Evolutionary conservation across 1,140 invertebrate species (phyloP), one percentile per base, ranked within the genome.

Genomic region (Hypothenemus hampei): DNA sequence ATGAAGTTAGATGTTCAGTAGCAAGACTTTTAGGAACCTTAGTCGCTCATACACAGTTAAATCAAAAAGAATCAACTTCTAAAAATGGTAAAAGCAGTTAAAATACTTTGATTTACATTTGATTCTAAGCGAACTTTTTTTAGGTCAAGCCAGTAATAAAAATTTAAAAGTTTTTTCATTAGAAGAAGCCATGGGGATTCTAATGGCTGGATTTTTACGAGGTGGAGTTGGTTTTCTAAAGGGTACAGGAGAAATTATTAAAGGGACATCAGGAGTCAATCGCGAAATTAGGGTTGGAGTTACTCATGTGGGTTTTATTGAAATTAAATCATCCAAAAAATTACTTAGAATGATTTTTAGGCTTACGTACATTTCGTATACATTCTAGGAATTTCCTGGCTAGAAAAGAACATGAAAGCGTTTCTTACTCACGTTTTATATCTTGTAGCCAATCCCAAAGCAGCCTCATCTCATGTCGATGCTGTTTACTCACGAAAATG

Each of bases 401-500:
- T 99, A 35, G 96, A 99, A 74, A 81, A 89, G 23, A 95, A 98
- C 68, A 78, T 98, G 60, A 83, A 81, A 36, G 76, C 83, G 0
- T 85, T 98, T 61, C 73, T 98, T 8, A 82, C 81, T 11, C 96
- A 99, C 71, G 81, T 98, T 3, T 72, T 98, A 23, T 93, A 97
- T 63, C 72, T 98, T 50, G 93, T 95, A 0, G 87, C 91, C 0
- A 92, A 91, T 77, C 92, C 93, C 1, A 95, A 93, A 74, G 90
- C 92, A 10, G 90, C 92, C 0, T 89, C 88, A 8, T 92, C 92
- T 0, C 95, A 98, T 69, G 91, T 98, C 4, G 97, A 99, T 74
- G 93, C 93, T 22, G 93, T 99, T 3, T 97, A 97, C 73, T 97
- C 94, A 0, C 78, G 97, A 58, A 97, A 97, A 74, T 99, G 97